Evolutionary conservation across 2,113 vertebrate genomes (phyloP), one percentile per base, ranked within the genome.

Genomic region (Corydoras maculifer): DNA sequence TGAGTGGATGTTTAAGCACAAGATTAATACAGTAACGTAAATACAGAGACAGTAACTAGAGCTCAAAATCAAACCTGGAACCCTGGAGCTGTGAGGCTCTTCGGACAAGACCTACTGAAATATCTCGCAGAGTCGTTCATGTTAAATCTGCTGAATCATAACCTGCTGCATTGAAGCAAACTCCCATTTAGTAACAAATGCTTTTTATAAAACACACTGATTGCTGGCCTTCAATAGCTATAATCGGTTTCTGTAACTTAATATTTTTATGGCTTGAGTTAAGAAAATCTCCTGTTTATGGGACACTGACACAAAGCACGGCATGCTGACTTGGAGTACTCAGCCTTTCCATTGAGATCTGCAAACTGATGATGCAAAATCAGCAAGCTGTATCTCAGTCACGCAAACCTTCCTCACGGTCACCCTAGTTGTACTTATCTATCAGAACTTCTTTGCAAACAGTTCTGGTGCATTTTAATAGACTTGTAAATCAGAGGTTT

Each of bases 291-390:
- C n/a, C 3, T 57, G 50, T 15, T 35, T 25, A 5, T 68, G n/a
- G 51, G 51, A 53, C n/a, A 57, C n/a, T 55, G 65, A 67, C 51
- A 53, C 51, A 53, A 29, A 65, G 29, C 25, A 65, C 10, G 50
- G 7, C 9, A 65, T 12, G 25, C 49, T 13, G 25, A 12, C 6
- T 8, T 12, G 12, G 11, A 8, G 10, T 10, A 53, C 8, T 65
- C 64, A 31, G 50, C 13, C 18, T 65, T 65, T 54, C 50, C 15
- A 54, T 12, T 7, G 50, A 10, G 12, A 54, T 65, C 64, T 53
- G 64, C 49, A 72, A 53, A 14, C 58, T 25, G 35, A 48, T 55
- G 9, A 58, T 8, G 12, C 35, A 30, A 58, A 25, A 51, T 14
- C 50, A 57, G 15, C 15, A 70, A 18, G 4, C 2, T 57, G 8